Percentiles rank a stretch among this genome's conserved stretches.
These are phyloP conservation scores for Cathartes aura DNA, from an alignment of 2,113 vertebrate genomes.

Conservation along the genomic window DNA sequence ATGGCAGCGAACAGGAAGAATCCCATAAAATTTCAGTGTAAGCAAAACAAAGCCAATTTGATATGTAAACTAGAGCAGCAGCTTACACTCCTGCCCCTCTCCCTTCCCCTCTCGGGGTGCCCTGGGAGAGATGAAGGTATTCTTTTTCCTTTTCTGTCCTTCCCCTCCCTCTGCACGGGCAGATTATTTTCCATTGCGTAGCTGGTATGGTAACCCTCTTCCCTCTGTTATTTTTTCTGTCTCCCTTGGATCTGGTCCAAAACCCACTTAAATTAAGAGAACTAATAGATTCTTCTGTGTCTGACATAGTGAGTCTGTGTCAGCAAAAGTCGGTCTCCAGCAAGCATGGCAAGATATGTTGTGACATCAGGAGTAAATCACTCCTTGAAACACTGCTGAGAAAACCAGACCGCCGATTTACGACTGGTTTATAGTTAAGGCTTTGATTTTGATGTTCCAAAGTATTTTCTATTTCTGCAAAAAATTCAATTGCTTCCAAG, in stretches of 20 bases:
- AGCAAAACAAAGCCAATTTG: not conserved
- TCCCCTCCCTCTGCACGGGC: not conserved
- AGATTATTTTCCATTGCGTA: not conserved
- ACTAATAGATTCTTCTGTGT: not conserved
- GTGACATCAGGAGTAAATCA: not conserved
- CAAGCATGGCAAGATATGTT: not conserved
- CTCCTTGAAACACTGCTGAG: not conserved
- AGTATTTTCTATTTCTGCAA: not conserved
- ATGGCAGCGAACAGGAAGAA: not conserved
- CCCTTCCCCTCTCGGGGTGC: fast-evolving
- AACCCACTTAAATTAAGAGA: not conserved
- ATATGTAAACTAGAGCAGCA: not conserved
- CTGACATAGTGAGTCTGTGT: not conserved
- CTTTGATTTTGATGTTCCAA: not conserved
- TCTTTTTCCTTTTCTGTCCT: not conserved
- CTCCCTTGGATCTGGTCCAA: not conserved
- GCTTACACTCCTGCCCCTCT: not conserved
- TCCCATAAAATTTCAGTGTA: not conserved
- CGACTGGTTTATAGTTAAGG: not conserved
- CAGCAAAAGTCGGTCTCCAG: not conserved
- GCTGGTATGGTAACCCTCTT: not conserved
- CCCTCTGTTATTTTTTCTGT: not conserved
- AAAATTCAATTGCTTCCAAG: not conserved
- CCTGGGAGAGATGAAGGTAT: not conserved
- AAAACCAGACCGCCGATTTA: fast-evolving